Conservation (phyloP, 2,888 invertebrate species). For the Synergus itoensis region DNA sequence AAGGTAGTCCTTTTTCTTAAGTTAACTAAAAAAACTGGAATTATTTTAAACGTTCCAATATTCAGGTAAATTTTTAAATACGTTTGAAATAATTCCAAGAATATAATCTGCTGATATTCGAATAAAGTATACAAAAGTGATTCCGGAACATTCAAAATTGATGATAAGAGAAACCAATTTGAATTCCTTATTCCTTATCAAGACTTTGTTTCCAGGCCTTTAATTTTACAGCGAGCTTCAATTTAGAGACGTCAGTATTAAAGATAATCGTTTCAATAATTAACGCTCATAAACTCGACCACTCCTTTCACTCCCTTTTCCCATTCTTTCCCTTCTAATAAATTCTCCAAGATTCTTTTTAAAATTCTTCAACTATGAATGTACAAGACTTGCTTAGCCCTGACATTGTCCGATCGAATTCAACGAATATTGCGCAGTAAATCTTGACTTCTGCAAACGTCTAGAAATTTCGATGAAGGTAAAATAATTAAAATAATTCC, state of each 20-base stretch:
- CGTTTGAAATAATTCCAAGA: neutral
- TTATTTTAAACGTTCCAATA: neutral
- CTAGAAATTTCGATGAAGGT: neutral
- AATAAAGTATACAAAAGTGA: neutral
- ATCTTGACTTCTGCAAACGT: neutral
- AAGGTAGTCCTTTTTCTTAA: too few species aligned
- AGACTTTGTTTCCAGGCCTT: neutral
- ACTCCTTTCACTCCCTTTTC: neutral
- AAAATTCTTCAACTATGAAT: neutral
- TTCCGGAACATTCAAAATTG: neutral
- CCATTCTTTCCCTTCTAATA: neutral
- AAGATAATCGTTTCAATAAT: constrained; percentile 15
- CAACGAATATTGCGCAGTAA: constrained; percentile 10
- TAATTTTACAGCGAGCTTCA: constrained; percentile 1
- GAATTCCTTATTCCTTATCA: neutral
- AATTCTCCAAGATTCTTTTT: neutral
- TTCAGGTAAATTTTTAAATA: neutral
- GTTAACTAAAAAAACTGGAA: neutral
- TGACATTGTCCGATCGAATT: constrained; percentile 16
- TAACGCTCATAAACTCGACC: constrained; percentile 13
- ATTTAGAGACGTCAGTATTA: constrained; percentile 2
- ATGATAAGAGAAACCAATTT: neutral
- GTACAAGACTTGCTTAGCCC: neutral
- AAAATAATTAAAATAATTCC: neutral
- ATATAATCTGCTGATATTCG: neutral